phyloP scores from a whole-genome alignment of 2,888 invertebrate species.

The Philonicus albiceps region DNA sequence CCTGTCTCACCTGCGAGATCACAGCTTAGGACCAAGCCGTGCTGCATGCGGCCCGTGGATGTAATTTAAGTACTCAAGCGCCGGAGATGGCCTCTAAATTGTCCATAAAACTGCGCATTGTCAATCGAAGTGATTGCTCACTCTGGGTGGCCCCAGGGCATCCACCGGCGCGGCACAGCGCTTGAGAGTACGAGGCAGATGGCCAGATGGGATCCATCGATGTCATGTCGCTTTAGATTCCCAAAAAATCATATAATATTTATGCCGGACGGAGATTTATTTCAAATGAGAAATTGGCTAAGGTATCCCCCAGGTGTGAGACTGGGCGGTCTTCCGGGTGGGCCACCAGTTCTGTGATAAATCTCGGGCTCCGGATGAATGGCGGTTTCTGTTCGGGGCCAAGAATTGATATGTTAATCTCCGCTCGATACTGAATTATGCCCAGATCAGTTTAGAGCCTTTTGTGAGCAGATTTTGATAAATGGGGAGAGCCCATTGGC shows the following conservation, averaged over 20 bases:
- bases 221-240: background rate
- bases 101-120: conserved; percentile 36
- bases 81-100: conserved; percentile 33
- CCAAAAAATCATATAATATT: background rate
- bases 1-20: background rate
- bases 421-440: conserved; percentile 18
- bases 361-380: background rate
- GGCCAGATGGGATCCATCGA: background rate
- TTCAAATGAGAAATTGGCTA: conserved; percentile 21
- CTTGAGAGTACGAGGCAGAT: background rate
- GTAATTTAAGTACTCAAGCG: conserved; percentile 33
- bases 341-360: conserved; percentile 14
- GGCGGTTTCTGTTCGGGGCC: background rate
- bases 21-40: background rate
- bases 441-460: background rate
- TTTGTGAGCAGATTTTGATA: conserved; percentile 7
- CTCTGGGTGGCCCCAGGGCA: conserved; percentile 5
- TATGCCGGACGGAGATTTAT: conserved; percentile 1
- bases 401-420: conserved; percentile 29
- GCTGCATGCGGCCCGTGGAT: background rate
- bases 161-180: background rate
- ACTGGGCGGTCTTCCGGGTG: conserved; percentile 32
- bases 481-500: background rate
- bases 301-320: background rate
- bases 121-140: conserved; percentile 24